Base-by-base conservation (phyloP, 2,888 invertebrate species). In the Parnassius smintheus region DNA sequence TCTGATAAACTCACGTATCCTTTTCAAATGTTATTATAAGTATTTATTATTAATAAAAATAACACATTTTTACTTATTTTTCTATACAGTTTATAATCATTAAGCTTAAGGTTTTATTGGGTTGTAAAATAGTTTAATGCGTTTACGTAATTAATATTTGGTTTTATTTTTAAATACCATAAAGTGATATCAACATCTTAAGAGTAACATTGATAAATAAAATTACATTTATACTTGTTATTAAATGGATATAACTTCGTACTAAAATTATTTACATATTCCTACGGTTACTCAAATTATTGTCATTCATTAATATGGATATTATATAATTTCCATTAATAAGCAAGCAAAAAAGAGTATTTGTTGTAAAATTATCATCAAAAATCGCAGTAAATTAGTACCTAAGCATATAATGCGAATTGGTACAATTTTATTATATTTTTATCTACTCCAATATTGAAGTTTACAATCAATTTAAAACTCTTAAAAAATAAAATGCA, bases 151-250 rank as follows among this genome's bases (percentile, higher is more conserved):
- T 18, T 18, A 18, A 18, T 81, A 80, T 83, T 86, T 87, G 80
- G 81, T 77, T 86, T 89, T 87, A 88, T 88, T 91, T 88, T 86
- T 83, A 88, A 91, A 88, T 89, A 82, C 88, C 88, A 86, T 90
- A 90, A 91, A 89, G 89, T 90, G 88, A 91, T 90, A 90, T 88
- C 82, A 91, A 91, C 91, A 88, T 89, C 90, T 90, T 91, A 91
- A 74, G 70, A 72, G 81, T 88, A 90, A 91, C 90, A 91, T 87
- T 89, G 90, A 91, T 91, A 90, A 88, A 88, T 88, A 88, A 78
- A 56, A 59, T 49, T 49, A 49, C 75, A 77, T 35, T 35, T 35
- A 35, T 79, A 75, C 75, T 70, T 75, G 72, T 74, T 77, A 79
- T 75, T 82, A 76, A 77, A 82, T 81, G 78, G 75, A 74, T 80